phyloP scores from a whole-genome alignment of 1,140 invertebrate genomes.

The Helicoverpa zea region DNA sequence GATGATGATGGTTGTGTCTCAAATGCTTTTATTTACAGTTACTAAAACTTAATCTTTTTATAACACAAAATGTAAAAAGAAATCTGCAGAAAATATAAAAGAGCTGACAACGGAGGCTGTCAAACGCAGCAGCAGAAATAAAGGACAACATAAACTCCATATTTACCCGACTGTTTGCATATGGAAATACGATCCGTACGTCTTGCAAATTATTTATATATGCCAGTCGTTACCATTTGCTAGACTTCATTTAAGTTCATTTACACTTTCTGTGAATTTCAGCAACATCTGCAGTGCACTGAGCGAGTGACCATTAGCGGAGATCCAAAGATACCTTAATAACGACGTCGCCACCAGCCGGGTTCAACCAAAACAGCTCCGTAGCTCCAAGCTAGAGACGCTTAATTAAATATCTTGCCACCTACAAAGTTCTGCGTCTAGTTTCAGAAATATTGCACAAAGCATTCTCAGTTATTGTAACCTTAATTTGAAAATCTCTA shows the following conservation, averaged over 20 bases:
- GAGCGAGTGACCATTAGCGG: conserved; percentile 12
- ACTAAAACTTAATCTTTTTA: not conserved
- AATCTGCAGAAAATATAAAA: not conserved
- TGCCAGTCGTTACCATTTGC: conserved; percentile 17
- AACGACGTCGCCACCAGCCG: conserved; percentile 17
- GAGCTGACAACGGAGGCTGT: conserved; percentile 1
- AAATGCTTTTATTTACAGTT: not conserved
- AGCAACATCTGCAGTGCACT: conserved; percentile 24
- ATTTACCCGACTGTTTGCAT: not conserved
- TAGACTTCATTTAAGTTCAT: conserved; percentile 6
- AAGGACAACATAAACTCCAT: conserved; percentile 2
- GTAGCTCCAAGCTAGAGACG: not conserved
- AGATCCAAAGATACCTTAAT: conserved; percentile 47
- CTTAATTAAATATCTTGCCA: conserved; percentile 23
- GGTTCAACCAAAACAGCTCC: conserved; percentile 2
- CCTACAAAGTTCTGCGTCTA: not conserved
- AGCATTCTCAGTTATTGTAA: not conserved
- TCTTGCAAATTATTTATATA: conserved; percentile 40
- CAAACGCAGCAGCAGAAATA: conserved; percentile 6
- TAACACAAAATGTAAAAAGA: not conserved
- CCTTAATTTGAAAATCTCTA: not conserved
- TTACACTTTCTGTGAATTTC: conserved; percentile 25
- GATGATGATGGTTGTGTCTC: too few species aligned
- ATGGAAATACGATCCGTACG: not conserved
- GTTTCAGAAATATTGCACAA: not conserved